Base-by-base conservation (phyloP, 2,797 vertebrate genomes). In the Cichlasoma orientale region DNA sequence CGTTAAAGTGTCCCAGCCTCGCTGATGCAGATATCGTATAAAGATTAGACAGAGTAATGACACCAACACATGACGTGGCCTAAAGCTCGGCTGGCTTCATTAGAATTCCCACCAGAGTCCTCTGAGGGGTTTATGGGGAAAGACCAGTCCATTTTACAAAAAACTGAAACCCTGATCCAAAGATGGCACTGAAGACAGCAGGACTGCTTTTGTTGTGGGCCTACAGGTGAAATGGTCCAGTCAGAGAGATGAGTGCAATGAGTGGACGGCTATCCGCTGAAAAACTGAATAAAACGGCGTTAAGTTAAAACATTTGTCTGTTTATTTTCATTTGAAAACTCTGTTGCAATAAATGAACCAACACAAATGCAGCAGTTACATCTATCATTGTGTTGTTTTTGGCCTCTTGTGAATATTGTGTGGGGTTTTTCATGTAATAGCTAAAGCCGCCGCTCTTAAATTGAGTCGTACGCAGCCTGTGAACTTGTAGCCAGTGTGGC, bases 401-500 rank as follows among this genome's bases (percentile, higher is more conserved):
- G 23, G 61, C 41, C 18, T 66, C 61, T 7, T 68, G 27, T 68
- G 41, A 68, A 29, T 50, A 68, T 13, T 47, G 23, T 1, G 10
- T 29, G 16, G 27, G 41, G 41, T 7, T 50, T 50, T 68, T 19
- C 41, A 4, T 29, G 27, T 29, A 29, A 50, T n/a, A 50, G 8
- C n/a, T 59, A 5, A 74, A 84, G 54, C 61, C 27, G 59, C 47
- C 4, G 27, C 31, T 74, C 21, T 52, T 33, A 72, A 23, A 74
- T 47, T 19, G 75, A 74, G 13, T 27, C 19, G 25, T 61, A 66
- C 33, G 33, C 36, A 18, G 13, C 12, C 54, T 14, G 23, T 74
- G 76, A 80, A 68, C 78, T 50, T 71, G 56, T 21, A 72, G 74
- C 54, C 23, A 13, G 41, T 33, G 56, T 47, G 73, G 27, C 77